These are phyloP conservation scores for Malaclemys terrapin DNA, from an alignment of 2,113 vertebrate species.

Conservation along the genomic window DNA sequence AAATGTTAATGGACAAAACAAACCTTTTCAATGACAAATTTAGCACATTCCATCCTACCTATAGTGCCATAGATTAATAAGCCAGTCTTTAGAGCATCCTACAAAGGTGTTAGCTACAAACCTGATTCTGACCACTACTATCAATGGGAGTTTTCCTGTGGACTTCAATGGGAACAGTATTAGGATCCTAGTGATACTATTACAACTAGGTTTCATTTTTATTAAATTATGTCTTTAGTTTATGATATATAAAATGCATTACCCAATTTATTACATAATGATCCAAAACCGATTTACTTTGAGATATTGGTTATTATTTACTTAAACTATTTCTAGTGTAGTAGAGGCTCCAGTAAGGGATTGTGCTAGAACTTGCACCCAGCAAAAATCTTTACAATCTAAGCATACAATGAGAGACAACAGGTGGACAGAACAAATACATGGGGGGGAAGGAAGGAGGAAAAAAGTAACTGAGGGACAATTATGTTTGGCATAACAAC, in stretches of 20 bases:
- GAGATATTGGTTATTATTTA: fast-evolving
- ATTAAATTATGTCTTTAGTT: conserved; percentile 21
- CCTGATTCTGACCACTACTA: not conserved
- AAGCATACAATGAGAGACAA: fast-evolving
- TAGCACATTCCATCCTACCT: not conserved
- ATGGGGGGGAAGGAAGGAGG: fast-evolving
- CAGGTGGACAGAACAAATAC: not conserved
- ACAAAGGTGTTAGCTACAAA: not conserved
- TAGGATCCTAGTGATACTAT: fast-evolving
- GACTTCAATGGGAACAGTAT: not conserved
- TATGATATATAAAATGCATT: not conserved
- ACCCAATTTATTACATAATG: conserved; percentile 14
- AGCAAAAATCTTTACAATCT: not conserved
- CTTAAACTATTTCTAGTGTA: fast-evolving
- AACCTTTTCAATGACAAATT: not conserved
- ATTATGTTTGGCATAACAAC: not conserved
- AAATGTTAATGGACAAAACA: not conserved
- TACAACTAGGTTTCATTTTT: not conserved
- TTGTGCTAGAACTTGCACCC: too few species aligned
- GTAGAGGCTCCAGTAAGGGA: not conserved
- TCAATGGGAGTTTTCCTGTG: not conserved
- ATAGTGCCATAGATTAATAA: not conserved
- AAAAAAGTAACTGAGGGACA: not conserved
- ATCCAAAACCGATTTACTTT: fast-evolving
- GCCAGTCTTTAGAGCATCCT: not conserved